phyloP scores from a whole-genome alignment of 35 echinoderm and acorn worm genomes.

The Hemicentrotus pulcherrimus region DNA sequence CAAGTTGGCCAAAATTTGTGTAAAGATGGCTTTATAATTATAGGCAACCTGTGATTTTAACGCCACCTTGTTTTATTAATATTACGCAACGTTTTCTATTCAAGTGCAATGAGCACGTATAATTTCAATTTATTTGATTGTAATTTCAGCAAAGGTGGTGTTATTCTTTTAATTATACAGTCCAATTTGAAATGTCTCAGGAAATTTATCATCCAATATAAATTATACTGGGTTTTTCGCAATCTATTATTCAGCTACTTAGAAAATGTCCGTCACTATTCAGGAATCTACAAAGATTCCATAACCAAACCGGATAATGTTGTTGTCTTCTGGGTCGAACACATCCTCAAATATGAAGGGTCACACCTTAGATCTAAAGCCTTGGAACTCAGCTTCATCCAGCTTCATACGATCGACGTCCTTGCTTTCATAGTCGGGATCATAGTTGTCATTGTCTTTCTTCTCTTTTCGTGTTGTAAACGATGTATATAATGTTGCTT shows the following conservation, averaged over 20 bases:
- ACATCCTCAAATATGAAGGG: conserved; percentile 66
- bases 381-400: conserved; percentile 48
- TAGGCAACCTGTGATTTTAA: too few species aligned
- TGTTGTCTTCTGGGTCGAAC: conserved; percentile 64
- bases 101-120: too few species aligned
- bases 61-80: too few species aligned
- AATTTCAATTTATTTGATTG: too few species aligned
- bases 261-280: neutral
- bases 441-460: neutral
- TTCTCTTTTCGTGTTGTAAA: neutral
- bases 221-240: neutral
- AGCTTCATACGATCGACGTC: conserved; percentile 53
- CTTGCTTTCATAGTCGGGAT: conserved; percentile 14
- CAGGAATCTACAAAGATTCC: conserved; percentile 51
- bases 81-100: too few species aligned
- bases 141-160: too few species aligned
- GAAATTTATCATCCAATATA: too few species aligned
- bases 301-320: conserved; percentile 40
- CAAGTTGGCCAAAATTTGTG: too few species aligned
- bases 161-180: too few species aligned
- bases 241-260: neutral
- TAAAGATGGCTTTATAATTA: too few species aligned
- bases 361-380: conserved; percentile 26
- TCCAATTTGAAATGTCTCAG: too few species aligned
- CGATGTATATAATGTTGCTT: neutral